Base-by-base conservation (phyloP, 2,888 invertebrate genomes). In the Sicus ferrugineus region DNA sequence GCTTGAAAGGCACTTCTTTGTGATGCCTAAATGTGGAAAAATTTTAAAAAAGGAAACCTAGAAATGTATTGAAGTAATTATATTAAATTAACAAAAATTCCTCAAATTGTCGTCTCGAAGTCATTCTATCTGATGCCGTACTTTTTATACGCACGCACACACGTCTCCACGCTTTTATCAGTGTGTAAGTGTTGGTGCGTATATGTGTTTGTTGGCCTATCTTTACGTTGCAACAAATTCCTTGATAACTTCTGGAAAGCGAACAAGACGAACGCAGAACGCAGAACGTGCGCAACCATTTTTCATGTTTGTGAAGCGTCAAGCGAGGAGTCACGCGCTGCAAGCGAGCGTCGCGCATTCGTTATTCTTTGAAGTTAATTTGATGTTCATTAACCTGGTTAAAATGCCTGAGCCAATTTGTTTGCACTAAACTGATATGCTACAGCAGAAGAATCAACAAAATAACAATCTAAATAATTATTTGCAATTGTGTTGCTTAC, bases 201-300 rank as follows among this genome's bases (percentile, higher is more conserved):
- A n/a, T 63, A n/a, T 46, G 7, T 62, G 62, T 48, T 6, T 26
- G 38, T 42, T 63, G 19, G 26, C 26, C 23, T n/a, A n/a, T n/a
- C n/a, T n/a, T n/a, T n/a, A n/a, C n/a, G n/a, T 30, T 59, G 31
- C 28, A 30, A 63, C 31, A 63, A 63, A 63, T 50, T 64, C 4
- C 30, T 34, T 38, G 64, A 52, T 52, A 52, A 6, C 30, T 30
- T n/a, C 2, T 56, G 56, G 30, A 56, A 30, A 26, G 56, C 56
- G 9, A n/a, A 16, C 16, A 26, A n/a, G 16, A 28, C 4, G 38
- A 65, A 3, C 21, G 38, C 34, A n/a, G 63, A 23, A 30, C 48
- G 21, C 16, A 54, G 26, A 52, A 65, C 54, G 38, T 65, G 65
- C 65, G 65, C 65, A 65, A 54, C 65, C 65, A 65, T 65, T 65